Conservation (phyloP, 2,888 invertebrate species). For the Polymixis flavicincta region DNA sequence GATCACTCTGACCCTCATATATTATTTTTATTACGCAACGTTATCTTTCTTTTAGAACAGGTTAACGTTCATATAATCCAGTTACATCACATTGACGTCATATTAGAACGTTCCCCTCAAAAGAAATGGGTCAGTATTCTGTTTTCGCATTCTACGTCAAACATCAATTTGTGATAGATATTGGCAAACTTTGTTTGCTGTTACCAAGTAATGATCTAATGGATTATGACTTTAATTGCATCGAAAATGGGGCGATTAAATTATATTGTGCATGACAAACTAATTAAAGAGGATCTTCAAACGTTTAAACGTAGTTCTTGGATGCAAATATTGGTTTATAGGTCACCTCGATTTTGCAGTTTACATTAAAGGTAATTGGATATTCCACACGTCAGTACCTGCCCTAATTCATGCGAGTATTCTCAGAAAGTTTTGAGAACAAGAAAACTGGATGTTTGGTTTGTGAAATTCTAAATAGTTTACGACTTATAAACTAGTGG, state of each 20-base stretch:
- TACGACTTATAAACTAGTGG: slow-evolving; percentile 36
- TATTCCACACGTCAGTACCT: slow-evolving; percentile 60
- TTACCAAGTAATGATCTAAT: slow-evolving; percentile 45
- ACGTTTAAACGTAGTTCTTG: slow-evolving; percentile 46
- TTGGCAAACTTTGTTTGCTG: slow-evolving; percentile 64
- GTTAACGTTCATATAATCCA: slow-evolving; percentile 65
- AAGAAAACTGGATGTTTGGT: slow-evolving; percentile 26
- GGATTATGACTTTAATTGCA: slow-evolving; percentile 62
- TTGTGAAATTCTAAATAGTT: slow-evolving; percentile 45
- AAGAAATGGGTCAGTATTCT: slow-evolving; percentile 86
- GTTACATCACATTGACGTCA: slow-evolving; percentile 85
- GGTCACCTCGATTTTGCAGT: slow-evolving; percentile 79
- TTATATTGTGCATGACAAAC: slow-evolving; percentile 2
- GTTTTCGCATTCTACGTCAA: slow-evolving; percentile 83
- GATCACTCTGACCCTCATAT: slow-evolving; percentile 64
- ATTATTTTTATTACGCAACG: slow-evolving; percentile 81
- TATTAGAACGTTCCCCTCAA: slow-evolving; percentile 73
- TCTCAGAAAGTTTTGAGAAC: slow-evolving; percentile 69
- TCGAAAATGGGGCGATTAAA: slow-evolving; percentile 8
- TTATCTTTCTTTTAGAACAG: slow-evolving; percentile 73
- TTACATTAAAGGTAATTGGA: slow-evolving; percentile 79
- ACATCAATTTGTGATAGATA: slow-evolving; percentile 70
- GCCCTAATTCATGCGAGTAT: slow-evolving; percentile 63
- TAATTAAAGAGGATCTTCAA: slow-evolving; percentile 39
- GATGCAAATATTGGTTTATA: slow-evolving; percentile 65